Conservation (phyloP, 2,888 invertebrate species). For the Pharmacophagus antenor region DNA sequence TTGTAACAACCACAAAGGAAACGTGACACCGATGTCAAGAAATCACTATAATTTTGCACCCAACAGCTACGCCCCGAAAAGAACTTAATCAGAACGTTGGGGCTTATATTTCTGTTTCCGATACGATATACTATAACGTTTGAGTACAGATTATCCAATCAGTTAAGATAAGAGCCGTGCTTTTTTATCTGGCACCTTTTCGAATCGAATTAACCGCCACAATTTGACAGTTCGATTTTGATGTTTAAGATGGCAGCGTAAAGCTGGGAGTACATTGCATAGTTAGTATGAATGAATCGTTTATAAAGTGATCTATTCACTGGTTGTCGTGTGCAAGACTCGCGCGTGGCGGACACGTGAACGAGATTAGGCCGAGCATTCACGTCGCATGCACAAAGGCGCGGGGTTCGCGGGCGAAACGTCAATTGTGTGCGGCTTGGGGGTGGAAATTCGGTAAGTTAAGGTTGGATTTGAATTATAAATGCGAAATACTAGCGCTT, state of each 20-base stretch:
- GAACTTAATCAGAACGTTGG: conserved; percentile 73
- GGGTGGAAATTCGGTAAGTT: conserved; percentile 74
- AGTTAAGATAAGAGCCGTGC: conserved; percentile 80
- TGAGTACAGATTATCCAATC: conserved; percentile 81
- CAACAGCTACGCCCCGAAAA: conserved; percentile 58
- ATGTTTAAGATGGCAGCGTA: conserved; percentile 42
- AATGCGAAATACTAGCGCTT: conserved; percentile 64
- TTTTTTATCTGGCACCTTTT: conserved; percentile 57
- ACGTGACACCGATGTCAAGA: conserved; percentile 67
- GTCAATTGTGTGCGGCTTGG: conserved; percentile 72
- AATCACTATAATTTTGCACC: conserved; percentile 75
- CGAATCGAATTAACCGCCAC: conserved; percentile 49
- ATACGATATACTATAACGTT: conserved; percentile 76
- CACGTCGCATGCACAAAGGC: conserved; percentile 73
- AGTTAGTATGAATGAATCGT: conserved; percentile 39
- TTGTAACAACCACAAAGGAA: conserved; percentile 55
- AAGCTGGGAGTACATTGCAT: conserved; percentile 42
- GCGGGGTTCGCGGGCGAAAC: conserved; percentile 63
- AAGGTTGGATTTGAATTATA: conserved; percentile 77
- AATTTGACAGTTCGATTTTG: conserved; percentile 46
- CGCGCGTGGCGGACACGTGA: conserved; percentile 73
- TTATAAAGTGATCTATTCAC: conserved; percentile 50
- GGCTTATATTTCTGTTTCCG: conserved; percentile 78
- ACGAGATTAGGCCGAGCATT: conserved; percentile 72
- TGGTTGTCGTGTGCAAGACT: conserved; percentile 70